phyloP scores from a whole-genome alignment of 2,113 vertebrate species.

The Neomonachus schauinslandi region DNA sequence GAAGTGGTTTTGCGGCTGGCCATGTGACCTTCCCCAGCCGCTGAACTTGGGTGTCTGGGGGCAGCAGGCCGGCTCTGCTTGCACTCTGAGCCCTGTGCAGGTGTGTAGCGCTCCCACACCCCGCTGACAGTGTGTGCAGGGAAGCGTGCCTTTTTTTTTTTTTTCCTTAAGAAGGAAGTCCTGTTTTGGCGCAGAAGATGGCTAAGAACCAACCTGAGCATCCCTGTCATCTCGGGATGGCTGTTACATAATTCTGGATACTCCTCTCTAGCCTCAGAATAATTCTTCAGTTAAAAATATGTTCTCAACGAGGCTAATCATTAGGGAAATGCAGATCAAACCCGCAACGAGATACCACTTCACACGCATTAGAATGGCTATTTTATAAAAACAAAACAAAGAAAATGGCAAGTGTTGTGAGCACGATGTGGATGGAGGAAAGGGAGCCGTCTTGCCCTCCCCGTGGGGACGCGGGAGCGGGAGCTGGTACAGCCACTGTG shows the following conservation, averaged over 20 bases:
- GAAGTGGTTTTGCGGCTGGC: not conserved
- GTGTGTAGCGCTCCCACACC: not conserved
- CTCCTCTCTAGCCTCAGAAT: not conserved
- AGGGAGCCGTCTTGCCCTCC: not conserved
- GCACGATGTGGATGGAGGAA: not conserved
- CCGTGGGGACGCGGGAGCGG: not conserved
- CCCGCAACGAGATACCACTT: not conserved
- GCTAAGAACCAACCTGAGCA: not conserved
- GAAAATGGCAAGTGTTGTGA: not conserved
- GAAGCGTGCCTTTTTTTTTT: not conserved
- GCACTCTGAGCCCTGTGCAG: not conserved
- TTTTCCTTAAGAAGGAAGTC: not conserved
- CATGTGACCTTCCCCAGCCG: not conserved
- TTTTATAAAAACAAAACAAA: not conserved
- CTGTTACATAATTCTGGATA: not conserved
- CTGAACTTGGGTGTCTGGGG: not conserved
- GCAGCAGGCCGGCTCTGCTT: too few relatives aligned
- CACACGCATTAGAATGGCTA: not conserved
- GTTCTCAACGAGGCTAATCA: not conserved
- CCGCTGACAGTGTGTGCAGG: not conserved
- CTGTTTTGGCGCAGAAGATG: not conserved
- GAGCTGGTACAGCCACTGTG: rapidly evolving
- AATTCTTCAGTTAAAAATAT: not conserved
- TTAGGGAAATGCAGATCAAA: not conserved
- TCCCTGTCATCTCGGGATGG: not conserved